Evolutionary conservation across 2,797 vertebrate species (phyloP).

Genomic region (Gila robusta): DNA sequence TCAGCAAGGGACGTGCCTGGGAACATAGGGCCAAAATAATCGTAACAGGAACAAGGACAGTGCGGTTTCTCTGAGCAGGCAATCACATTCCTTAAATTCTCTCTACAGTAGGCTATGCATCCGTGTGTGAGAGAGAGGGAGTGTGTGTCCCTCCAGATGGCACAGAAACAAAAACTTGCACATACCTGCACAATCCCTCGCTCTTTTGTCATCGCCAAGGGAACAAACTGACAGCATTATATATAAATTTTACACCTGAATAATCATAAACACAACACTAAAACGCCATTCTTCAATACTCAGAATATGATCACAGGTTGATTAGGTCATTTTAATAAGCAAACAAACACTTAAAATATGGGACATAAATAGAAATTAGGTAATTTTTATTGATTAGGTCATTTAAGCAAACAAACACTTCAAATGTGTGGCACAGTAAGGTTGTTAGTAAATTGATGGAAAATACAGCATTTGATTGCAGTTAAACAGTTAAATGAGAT

Average conservation of each 20-base stretch:
- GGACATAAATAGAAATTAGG: not conserved
- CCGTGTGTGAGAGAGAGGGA: constrained; percentile 38
- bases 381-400: not conserved
- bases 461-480: not conserved
- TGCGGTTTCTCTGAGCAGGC: constrained; percentile 15
- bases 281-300: not conserved
- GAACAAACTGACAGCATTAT: constrained; percentile 65
- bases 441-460: not conserved
- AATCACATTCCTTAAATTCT: constrained; percentile 48
- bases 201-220: constrained; percentile 63
- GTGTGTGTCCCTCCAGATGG: constrained; percentile 67
- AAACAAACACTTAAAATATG: not conserved
- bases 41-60: constrained; percentile 23
- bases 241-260: constrained; percentile 61
- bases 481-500: not conserved
- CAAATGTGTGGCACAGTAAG: not conserved
- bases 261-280: constrained; percentile 66
- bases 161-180: constrained; percentile 68
- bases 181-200: constrained; percentile 68
- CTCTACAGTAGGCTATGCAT: not conserved
- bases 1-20: not conserved
- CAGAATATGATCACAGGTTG: constrained; percentile 57
- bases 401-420: not conserved
- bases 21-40: constrained; percentile 1
- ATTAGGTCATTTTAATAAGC: constrained; percentile 17